Conservation (phyloP, 1,140 invertebrate species). For the Calephelis nemesis region DNA sequence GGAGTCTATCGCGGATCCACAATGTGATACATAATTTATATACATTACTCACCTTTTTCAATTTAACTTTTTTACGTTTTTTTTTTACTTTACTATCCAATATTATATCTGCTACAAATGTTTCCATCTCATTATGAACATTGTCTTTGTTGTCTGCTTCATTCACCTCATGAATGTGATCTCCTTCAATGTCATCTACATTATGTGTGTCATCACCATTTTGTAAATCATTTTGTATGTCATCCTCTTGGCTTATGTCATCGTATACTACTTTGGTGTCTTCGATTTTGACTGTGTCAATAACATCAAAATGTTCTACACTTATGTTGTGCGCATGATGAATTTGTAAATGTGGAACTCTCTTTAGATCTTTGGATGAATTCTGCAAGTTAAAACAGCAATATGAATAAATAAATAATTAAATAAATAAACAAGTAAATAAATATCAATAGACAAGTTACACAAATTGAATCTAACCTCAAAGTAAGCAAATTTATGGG, state of each 20-base stretch:
- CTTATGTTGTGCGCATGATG: constrained; percentile 25
- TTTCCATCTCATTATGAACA: constrained; percentile 46
- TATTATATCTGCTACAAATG: constrained; percentile 45
- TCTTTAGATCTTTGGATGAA: background rate
- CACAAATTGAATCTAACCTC: too few relatives aligned
- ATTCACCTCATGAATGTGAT: background rate
- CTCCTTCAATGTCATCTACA: background rate
- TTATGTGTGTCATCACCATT: background rate
- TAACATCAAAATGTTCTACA: constrained; percentile 1
- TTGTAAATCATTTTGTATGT: background rate
- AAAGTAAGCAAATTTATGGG: too few relatives aligned
- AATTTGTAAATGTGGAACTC: constrained; percentile 25
- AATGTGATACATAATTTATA: too few relatives aligned
- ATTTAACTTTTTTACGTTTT: constrained; percentile 34
- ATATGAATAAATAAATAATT: too few relatives aligned
- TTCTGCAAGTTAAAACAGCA: background rate
- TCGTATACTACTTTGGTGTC: background rate
- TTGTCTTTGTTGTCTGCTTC: constrained; percentile 3
- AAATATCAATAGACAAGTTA: too few relatives aligned
- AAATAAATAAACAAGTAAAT: too few relatives aligned
- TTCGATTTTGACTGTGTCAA: constrained; percentile 19
- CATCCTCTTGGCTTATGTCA: constrained; percentile 1
- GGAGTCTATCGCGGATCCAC: too few relatives aligned
- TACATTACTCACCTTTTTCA: constrained; percentile 33
- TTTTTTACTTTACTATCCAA: constrained; percentile 28